A percentile compares a stretch with the other conserved stretches of the same genome.
Evolutionary conservation across 2,797 vertebrate genomes (phyloP).

Genomic region (Sparidentex hasta): DNA sequence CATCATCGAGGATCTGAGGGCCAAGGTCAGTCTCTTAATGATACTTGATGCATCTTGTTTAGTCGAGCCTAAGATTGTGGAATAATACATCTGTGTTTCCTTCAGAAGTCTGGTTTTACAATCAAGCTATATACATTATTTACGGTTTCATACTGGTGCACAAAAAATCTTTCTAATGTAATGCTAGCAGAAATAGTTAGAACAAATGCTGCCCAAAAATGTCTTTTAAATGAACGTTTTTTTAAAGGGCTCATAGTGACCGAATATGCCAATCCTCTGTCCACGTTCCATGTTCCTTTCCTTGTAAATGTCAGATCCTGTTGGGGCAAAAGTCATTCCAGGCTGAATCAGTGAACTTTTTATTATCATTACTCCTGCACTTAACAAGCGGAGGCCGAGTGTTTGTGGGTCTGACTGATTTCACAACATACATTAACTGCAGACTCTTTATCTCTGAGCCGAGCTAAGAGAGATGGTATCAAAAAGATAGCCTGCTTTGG

Average conservation of each 20-base stretch:
- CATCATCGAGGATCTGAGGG: constrained; percentile 85
- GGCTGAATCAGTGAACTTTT: constrained; percentile 4
- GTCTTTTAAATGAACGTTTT: background rate
- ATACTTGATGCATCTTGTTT: background rate
- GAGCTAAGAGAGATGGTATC: background rate
- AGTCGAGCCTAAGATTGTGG: background rate
- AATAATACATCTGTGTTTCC: background rate
- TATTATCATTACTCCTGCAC: background rate
- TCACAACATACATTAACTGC: constrained; percentile 47
- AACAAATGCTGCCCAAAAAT: background rate
- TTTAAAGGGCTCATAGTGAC: background rate
- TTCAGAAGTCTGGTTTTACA: background rate
- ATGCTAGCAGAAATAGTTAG: background rate
- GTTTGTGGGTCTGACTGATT: constrained; percentile 1
- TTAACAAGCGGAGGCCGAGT: background rate
- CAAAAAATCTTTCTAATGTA: background rate
- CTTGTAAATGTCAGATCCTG: background rate
- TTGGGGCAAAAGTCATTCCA: constrained; percentile 4
- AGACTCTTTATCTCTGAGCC: background rate
- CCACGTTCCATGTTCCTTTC: background rate
- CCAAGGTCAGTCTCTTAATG: constrained; percentile 85
- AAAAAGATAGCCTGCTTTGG: constrained; percentile 13
- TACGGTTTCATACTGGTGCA: background rate
- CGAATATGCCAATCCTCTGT: background rate
- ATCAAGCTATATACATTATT: too few species aligned